Conservation (phyloP, 2,888 invertebrate genomes). For the Macaria liturata region DNA sequence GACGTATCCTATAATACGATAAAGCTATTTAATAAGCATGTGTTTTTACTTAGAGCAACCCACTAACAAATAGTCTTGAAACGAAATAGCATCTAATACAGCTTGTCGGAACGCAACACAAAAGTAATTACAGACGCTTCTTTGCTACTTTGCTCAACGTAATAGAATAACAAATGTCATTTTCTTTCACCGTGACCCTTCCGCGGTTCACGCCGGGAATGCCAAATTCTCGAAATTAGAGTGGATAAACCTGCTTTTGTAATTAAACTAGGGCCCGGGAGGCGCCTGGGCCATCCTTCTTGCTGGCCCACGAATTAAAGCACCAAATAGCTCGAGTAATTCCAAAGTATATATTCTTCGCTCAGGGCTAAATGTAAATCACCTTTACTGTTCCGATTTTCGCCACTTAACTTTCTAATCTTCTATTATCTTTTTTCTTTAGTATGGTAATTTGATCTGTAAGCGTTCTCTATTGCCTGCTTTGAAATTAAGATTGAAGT, state of each 20-base stretch:
- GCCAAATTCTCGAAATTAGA: conserved; percentile 81
- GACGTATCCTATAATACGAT: conserved; percentile 39
- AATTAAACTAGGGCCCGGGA: conserved; percentile 72
- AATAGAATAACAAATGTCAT: conserved; percentile 83
- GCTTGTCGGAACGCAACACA: conserved; percentile 33
- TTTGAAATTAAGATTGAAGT: conserved; percentile 20
- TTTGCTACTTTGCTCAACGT: conserved; percentile 72
- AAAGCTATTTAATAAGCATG: too few relatives aligned
- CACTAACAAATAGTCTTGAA: too few relatives aligned
- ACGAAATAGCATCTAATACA: conserved; percentile 49
- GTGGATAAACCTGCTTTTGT: conserved; percentile 79
- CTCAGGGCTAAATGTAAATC: conserved; percentile 78
- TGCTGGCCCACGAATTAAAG: conserved; percentile 81
- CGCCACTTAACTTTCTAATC: conserved; percentile 65
- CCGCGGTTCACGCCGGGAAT: conserved; percentile 80
- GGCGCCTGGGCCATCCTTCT: conserved; percentile 76
- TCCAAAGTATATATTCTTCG: conserved; percentile 79
- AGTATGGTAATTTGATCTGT: conserved; percentile 51
- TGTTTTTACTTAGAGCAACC: too few relatives aligned
- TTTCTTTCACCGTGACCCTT: conserved; percentile 81
- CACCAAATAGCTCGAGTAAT: conserved; percentile 81
- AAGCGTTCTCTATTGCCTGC: conserved; percentile 29
- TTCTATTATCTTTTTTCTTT: conserved; percentile 56
- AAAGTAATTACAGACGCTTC: conserved; percentile 74
- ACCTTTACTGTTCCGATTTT: conserved; percentile 78